Percentiles rank a stretch among this genome's conserved stretches.
Conservation (phyloP, 2,797 vertebrate species). For the Falco cherrug region DNA sequence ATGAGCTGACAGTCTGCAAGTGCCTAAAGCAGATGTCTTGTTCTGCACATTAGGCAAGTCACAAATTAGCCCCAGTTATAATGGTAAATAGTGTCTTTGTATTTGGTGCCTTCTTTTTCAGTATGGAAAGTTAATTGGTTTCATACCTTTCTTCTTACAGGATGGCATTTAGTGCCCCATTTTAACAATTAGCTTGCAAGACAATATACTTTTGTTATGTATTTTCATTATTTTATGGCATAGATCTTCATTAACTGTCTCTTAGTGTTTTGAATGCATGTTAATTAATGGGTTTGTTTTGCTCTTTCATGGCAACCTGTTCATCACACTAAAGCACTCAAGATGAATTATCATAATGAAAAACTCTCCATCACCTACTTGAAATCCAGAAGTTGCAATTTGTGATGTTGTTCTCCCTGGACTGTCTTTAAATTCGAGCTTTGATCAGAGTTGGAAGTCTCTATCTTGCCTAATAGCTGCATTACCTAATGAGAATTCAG, state of each 20-base stretch:
- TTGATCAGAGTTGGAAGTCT: slow-evolving; percentile 75
- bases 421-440: slow-evolving; percentile 71
- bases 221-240: neutral
- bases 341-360: slow-evolving; percentile 56
- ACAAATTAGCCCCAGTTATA: neutral
- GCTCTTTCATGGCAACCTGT: slow-evolving; percentile 8
- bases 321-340: slow-evolving; percentile 31
- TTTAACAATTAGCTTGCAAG: neutral
- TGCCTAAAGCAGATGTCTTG: neutral
- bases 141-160: neutral
- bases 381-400: slow-evolving; percentile 80
- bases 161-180: neutral
- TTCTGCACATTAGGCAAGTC: neutral
- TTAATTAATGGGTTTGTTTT: slow-evolving; percentile 37
- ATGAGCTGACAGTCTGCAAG: neutral
- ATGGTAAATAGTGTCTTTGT: neutral
- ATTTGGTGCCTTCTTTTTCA: neutral
- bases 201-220: neutral
- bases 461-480: slow-evolving; percentile 77
- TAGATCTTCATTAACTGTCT: neutral
- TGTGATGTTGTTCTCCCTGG: slow-evolving; percentile 75
- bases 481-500: slow-evolving; percentile 75
- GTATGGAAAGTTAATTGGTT: neutral
- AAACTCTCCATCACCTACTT: slow-evolving; percentile 77
- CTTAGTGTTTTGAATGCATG: neutral